Conservation (phyloP, 2,113 vertebrate genomes). For the Lepisosteus osseus region DNA sequence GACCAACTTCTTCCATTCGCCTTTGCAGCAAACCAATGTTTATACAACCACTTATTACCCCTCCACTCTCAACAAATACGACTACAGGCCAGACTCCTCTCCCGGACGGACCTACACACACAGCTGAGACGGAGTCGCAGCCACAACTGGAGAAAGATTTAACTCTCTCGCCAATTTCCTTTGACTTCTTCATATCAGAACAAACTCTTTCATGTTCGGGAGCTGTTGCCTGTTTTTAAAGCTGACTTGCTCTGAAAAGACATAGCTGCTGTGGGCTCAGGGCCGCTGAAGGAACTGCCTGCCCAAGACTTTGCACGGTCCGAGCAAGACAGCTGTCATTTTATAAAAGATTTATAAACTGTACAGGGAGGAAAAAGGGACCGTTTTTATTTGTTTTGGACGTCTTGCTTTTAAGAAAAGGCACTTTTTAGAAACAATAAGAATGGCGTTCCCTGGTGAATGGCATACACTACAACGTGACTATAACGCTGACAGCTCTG, state of each 20-base stretch:
- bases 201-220: constrained; percentile 2
- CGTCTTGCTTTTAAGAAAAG: constrained; percentile 12
- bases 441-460: background rate
- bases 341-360: background rate
- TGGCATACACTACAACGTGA: no score
- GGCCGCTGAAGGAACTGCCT: no score
- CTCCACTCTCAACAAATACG: constrained; percentile 85
- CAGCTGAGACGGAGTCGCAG: constrained; percentile 74
- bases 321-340: no score
- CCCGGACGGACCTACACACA: constrained; percentile 93
- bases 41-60: constrained; percentile 98
- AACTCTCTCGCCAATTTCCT: constrained; percentile 6
- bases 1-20: constrained; percentile 84
- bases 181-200: background rate
- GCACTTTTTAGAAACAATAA: constrained; percentile 6
- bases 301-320: no score
- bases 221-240: no score
- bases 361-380: background rate
- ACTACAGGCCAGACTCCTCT: constrained; percentile 89
- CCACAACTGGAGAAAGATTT: constrained; percentile 20
- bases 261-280: no score
- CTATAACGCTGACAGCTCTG: background rate
- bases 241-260: no score
- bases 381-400: constrained; percentile 9
- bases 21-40: constrained; percentile 92